These are phyloP conservation scores for Alethe castanea DNA, from an alignment of 2,113 vertebrate genomes.

Conservation along the genomic window DNA sequence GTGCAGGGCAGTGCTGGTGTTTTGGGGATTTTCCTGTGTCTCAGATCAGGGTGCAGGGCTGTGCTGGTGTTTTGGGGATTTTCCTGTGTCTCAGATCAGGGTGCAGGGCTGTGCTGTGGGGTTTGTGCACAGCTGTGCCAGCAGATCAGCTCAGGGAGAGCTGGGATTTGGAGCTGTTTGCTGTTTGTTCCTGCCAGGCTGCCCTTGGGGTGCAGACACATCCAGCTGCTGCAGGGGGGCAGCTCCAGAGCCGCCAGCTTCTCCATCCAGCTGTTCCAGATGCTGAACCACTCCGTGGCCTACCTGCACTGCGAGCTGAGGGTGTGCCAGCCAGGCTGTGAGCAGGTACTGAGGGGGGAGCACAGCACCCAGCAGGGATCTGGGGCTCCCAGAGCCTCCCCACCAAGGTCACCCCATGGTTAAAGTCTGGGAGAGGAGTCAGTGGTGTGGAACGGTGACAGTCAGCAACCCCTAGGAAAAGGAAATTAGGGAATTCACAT, in stretches of 20 bases:
- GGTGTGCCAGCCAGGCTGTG: conserved; percentile 65
- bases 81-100: neutral
- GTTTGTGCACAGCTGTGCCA: neutral
- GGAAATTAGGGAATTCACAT: too few relatives aligned
- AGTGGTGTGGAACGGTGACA: accelerated
- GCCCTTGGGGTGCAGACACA: conserved; percentile 58
- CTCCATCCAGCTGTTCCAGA: conserved; percentile 81
- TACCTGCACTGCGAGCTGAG: conserved; percentile 78
- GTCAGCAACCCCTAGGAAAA: neutral
- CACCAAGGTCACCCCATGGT: neutral
- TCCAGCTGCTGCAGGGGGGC: conserved; percentile 60
- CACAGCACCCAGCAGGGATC: too few relatives aligned
- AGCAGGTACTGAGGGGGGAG: conserved; percentile 53
- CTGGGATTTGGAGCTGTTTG: neutral
- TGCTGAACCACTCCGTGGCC: conserved; percentile 77
- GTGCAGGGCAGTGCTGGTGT: neutral
- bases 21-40: neutral
- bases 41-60: too few relatives aligned
- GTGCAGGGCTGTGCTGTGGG: neutral
- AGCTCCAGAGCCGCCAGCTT: conserved; percentile 68
- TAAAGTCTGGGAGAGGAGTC: neutral
- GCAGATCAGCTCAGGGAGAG: neutral
- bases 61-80: neutral
- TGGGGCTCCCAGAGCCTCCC: neutral
- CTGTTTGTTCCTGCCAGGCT: conserved; percentile 19